Evolutionary conservation across 1,140 invertebrate species (phyloP), one percentile per base, ranked within the genome.

Genomic region (Heliconius melpomene): DNA sequence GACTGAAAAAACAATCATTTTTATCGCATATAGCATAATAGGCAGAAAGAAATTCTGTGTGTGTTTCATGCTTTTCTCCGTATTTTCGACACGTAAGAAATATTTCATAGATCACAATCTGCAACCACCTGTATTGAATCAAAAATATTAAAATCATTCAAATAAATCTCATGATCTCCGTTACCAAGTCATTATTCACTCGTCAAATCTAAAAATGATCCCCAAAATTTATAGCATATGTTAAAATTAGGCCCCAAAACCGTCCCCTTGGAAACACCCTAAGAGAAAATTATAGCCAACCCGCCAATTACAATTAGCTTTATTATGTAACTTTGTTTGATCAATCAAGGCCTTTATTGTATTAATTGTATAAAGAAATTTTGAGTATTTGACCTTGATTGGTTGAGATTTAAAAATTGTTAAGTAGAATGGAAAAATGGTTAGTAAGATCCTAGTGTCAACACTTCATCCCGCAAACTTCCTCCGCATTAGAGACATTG

Each of bases 231-330:
- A 32, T 26, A 80, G 40, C 82, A 80, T 83, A 83, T 83, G 82
- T 76, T 74, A 29, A 78, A 80, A 83, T 83, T 79, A 66, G 32
- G n/a, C 77, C 54, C 77, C 80, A 74, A 71, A 52, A 74, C 38
- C 36, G 79, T 83, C 54, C 74, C 82, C 78, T 83, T 85, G 74
- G 80, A 78, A 80, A 87, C 86, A 73, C 85, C 84, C 84, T 70
- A 26, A 88, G 87, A 84, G 86, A 79, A 78, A 84, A 87, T 87
- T 84, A 78, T 66, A 66, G 60, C 75, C 79, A 75, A 81, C 82
- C 79, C 78, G 40, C 76, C 84, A 89, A 89, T 90, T 90, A 88
- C 84, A 89, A 90, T 90, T 90, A 90, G 84, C 74, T 72, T 79
- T 78, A 85, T 86, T 88, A 83, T 88, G 81, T 84, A 85, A 81